Percentiles rank a stretch among this genome's conserved stretches.
These are phyloP conservation scores for Lepidotrigona ventralis DNA, from an alignment of 1,140 invertebrate genomes.

Conservation along the genomic window DNA sequence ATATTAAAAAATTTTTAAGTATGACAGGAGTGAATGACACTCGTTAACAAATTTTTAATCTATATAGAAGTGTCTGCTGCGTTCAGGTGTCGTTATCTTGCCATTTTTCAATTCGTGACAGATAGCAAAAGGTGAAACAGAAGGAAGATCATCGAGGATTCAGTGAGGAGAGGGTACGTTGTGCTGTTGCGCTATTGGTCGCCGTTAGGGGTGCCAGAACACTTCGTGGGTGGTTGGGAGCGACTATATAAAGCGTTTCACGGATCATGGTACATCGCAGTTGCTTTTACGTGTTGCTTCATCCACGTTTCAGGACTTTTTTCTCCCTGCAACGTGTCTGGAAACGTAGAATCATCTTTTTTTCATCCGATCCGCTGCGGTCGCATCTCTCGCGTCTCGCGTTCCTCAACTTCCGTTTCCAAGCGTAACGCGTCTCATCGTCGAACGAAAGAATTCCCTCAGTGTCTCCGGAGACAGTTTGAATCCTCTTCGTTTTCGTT, in stretches of 20 bases:
- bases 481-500: not conserved
- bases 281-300: conserved; percentile 56
- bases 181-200: conserved; percentile 26
- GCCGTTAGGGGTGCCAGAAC: conserved; percentile 21
- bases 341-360: not conserved
- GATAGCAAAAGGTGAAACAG: not conserved
- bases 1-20: too few species aligned
- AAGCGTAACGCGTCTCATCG: not conserved
- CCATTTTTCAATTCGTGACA: not conserved
- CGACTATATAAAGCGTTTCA: conserved; percentile 61
- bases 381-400: not conserved
- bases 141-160: conserved; percentile 10
- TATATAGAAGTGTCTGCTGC: not conserved
- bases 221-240: conserved; percentile 50
- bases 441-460: not conserved
- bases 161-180: conserved; percentile 29
- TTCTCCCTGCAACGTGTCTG: not conserved
- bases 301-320: not conserved
- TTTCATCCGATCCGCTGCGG: not conserved
- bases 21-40: too few species aligned
- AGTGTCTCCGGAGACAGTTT: not conserved
- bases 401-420: not conserved
- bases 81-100: not conserved
- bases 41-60: not conserved
- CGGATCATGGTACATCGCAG: conserved; percentile 56